Evolutionary conservation across 1,140 invertebrate genomes (phyloP), one percentile per base, ranked within the genome.

Genomic region (Galleria mellonella): DNA sequence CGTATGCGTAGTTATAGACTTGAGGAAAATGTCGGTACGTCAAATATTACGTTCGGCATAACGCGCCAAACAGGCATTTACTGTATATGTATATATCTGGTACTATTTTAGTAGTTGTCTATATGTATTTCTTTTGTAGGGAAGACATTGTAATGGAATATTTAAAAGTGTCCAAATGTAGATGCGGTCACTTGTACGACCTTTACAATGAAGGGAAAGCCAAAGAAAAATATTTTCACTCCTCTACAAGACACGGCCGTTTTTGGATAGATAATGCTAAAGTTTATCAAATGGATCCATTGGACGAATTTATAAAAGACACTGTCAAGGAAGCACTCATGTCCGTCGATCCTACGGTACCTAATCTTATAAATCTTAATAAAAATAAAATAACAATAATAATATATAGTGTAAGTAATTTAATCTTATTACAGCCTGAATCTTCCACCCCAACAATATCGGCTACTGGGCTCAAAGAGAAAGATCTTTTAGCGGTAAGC

Each of bases 131-230:
- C 31, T 38, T 49, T 51, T 57, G 4, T 15, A 81, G 76, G 79
- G 72, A 72, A 43, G 40, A 50, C 0, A 9, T 38, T 4, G 62
- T 68, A 11, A 67, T 72, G 59, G 52, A 69, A 9, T 79, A 69
- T 61, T 27, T 83, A 13, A 45, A 70, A 29, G 39, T 66, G 8
- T 72, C 79, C 0, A 77, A 72, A 51, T 83, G 79, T 50, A 68
- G 57, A 64, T 81, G 79, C 38, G 70, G 72, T 30, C 79, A 83
- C 55, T 45, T 75, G 1, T 83, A 81, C 13, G 79, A 83, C 40
- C 70, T 53, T n/a, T 52, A 73, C 13, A 44, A 69, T 15, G 57
- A 68, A 43, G 69, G 66, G 2, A 72, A 68, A 56, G 4, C 39
- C 0, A 58, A 43, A 28, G 76, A 78, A 15, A 83, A 72, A 39